Conservation (phyloP, 2,888 invertebrate genomes). For the Tribolium freemani region DNA sequence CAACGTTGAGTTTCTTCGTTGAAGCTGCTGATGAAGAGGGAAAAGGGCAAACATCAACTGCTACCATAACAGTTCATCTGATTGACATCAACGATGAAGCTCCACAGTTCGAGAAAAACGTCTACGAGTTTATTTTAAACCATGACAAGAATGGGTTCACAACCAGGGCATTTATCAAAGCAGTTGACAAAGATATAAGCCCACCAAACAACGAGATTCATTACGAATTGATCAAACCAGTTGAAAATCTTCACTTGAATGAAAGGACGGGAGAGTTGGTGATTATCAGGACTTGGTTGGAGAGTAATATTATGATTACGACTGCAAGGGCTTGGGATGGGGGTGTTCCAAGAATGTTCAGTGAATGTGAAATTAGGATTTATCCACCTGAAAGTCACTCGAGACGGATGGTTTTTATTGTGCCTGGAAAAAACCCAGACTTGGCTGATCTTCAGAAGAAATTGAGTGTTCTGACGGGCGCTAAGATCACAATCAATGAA, state of each 20-base stretch:
- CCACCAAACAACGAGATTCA: constrained; percentile 88
- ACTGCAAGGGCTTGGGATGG: constrained; percentile 87
- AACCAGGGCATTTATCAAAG: constrained; percentile 79
- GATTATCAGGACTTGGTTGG: constrained; percentile 70
- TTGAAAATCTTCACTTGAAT: constrained; percentile 79
- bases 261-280: constrained; percentile 83
- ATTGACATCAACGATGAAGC: constrained; percentile 71
- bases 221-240: constrained; percentile 85
- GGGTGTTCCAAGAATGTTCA: constrained; percentile 83
- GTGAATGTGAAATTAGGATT: constrained; percentile 81
- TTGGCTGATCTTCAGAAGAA: constrained; percentile 81
- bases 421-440: constrained; percentile 84
- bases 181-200: constrained; percentile 86
- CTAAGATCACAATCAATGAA: constrained; percentile 81
- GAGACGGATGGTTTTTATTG: constrained; percentile 84
- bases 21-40: constrained; percentile 92
- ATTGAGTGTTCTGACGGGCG: constrained; percentile 83
- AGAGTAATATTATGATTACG: constrained; percentile 72
- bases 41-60: constrained; percentile 80
- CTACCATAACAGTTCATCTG: constrained; percentile 81
- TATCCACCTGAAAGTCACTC: constrained; percentile 84
- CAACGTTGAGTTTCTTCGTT: constrained; percentile 83
- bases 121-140: constrained; percentile 86
- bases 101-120: constrained; percentile 84
- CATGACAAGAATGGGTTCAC: constrained; percentile 83